Base-by-base conservation (phyloP, 1,140 invertebrate species). In the Solenopsis fugax region DNA sequence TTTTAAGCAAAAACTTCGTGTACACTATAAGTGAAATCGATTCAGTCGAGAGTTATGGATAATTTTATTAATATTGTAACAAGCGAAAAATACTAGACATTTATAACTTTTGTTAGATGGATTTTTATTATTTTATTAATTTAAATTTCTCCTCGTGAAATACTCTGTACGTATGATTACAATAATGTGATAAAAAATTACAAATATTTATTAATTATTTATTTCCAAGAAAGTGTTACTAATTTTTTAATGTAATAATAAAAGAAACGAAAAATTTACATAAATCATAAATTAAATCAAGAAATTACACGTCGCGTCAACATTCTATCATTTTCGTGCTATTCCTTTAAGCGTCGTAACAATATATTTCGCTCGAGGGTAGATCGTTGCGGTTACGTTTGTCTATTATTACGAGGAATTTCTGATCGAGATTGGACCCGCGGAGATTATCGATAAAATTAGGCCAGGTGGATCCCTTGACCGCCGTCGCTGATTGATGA, bases 321-420 rank as follows among this genome's bases (percentile, higher is more conserved):
- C 18, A 6, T n/a, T 21, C 21, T 50, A 60, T 50, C 24, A 65
- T 56, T 16, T n/a, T 52, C 4, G 10, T 21, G 12, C 13, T 52
- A 88, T 54, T 52, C 18, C 16, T 56, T 50, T 48, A 60, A 75
- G 24, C 76, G 1, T 21, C n/a, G 29, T 29, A 58, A 50, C 60
- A 48, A 67, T 41, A 62, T 73, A 58, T 71, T 45, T 29, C 67
- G 81, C 50, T 50, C 0, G 16, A 73, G 41, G 88, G 73, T 54
- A 60, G 65, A 41, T 21, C 76, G 78, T 62, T 67, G 29, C 62
- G 60, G 75, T 89, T 75, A 64, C 54, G 80, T 82, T 90, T 77
- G 67, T 75, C 91, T 91, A 88, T 92, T 91, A 92, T 92, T 92
- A 92, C 69, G 48, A 48, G 65, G 82, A 87, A 91, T 91, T 85